Base-by-base conservation (phyloP, 2,113 vertebrate species). In the Rhinolophus ferrumequinum region DNA sequence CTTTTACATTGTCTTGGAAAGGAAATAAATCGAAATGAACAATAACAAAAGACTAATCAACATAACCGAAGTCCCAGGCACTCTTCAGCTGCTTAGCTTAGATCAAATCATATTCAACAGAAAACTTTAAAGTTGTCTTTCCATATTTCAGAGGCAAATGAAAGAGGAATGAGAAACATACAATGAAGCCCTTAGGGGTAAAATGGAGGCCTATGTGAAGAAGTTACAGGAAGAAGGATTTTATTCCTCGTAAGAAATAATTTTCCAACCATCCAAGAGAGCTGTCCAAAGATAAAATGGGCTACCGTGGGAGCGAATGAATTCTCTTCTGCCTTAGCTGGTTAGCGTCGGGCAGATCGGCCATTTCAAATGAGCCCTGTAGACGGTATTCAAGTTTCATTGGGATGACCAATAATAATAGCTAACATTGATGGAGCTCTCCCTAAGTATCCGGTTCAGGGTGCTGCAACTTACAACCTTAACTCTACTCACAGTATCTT, bases 21-120 rank as follows among this genome's bases (percentile, higher is more conserved):
- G 10, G 52, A 94, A 90, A 85, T 9, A 93, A 89, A 80, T 60
- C 7, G 90, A 83, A 94, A 70, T 73, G 64, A 90, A 64, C 33
- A 96, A 94, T 79, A 35, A 70, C 19, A 38, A 67, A 80, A 95
- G 12, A 72, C 69, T 79, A 76, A 92, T 86, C 72, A 84, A 76
- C 5, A 22, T 30, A 66, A 50, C 11, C 41, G 6, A 44, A 44
- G 28, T 26, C 28, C 24, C 62, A 76, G 6, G 38, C 8, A 54
- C 35, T 76, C 30, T 54, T 82, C 5, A 18, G 67, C 33, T 93
- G 8, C 33, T 93, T 92, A 47, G 12, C 33, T 96, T 81, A 58
- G 33, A 96, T 77, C 7, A 92, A 88, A 88, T 44, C 60, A 50
- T 77, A 88, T 60, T 62, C 16, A 67, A 3, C 33, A 26, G 69